These are phyloP conservation scores for Balaeniceps rex DNA, from an alignment of 2,113 vertebrate genomes.

Conservation along the genomic window DNA sequence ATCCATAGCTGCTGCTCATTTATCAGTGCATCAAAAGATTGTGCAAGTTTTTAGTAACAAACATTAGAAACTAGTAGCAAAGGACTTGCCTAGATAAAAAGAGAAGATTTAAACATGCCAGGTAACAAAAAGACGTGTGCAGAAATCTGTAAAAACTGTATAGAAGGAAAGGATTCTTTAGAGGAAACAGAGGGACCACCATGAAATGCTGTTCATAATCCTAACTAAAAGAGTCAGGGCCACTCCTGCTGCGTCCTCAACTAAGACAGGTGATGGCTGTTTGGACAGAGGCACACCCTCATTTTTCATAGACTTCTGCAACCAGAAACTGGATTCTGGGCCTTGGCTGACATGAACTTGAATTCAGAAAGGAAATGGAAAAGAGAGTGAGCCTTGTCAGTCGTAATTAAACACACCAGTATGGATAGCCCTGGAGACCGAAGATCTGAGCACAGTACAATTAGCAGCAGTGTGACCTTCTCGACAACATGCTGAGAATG, in stretches of 20 bases:
- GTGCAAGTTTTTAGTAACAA: conserved; percentile 72
- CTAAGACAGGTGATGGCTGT: neutral
- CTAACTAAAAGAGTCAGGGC: neutral
- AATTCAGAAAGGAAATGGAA: neutral
- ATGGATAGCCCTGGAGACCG: conserved; percentile 40
- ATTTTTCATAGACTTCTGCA: neutral
- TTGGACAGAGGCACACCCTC: neutral
- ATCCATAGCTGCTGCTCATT: conserved; percentile 55
- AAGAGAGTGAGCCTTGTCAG: neutral
- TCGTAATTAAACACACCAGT: neutral
- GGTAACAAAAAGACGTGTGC: conserved; percentile 75
- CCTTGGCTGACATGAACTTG: neutral
- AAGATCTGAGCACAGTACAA: neutral
- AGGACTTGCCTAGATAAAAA: conserved; percentile 73
- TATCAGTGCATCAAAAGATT: conserved; percentile 66
- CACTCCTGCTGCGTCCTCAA: conserved; percentile 16
- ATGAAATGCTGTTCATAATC: neutral
- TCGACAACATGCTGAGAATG: neutral
- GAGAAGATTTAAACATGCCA: conserved; percentile 79
- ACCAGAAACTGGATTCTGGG: neutral
- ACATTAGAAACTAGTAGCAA: conserved; percentile 69
- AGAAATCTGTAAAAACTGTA: conserved; percentile 69
- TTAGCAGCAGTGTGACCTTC: neutral
- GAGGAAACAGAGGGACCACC: conserved; percentile 53
- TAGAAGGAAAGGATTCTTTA: conserved; percentile 74